Base-by-base conservation (phyloP, 1,140 invertebrate genomes). In the Nilaparvata lugens region DNA sequence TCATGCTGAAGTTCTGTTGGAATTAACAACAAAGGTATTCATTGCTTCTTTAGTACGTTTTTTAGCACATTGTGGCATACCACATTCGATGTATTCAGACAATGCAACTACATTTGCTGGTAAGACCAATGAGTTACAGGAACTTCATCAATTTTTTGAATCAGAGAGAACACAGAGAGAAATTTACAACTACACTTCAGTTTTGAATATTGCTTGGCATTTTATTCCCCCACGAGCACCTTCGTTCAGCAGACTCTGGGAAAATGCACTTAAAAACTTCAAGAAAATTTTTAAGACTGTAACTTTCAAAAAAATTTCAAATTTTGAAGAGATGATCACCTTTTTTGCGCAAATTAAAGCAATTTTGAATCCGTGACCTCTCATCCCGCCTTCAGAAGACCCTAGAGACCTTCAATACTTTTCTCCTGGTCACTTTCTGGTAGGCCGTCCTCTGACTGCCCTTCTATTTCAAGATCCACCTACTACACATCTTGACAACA, bases 1-100 rank as follows among this genome's bases (percentile, higher is more conserved):
- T 0, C 72, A 75, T 63, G 53, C 73, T 18, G 73, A 76, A 54
- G 56, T 72, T 0, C 67, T 74, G 0, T 48, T 18, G 19, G 66
- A 68, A 56, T 53, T 75, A 4, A 63, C 56, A 7, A 70, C 70
- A 3, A 64, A 67, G 5, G 60, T 38, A 21, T 73, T 70, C 56
- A 18, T 74, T 11, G 52, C 57, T 9, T 65, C 65, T 9, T 56
- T 72, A 1, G 55, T 59, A 28, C 23, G 69, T n/a, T 72, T 74
- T 51, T 62, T 71, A 9, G 52, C 65, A 0, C 45, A 69, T 51
- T 45, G 67, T 42, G 69, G 69, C 14, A 52, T 21, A 18, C 61
- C 65, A 16, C 7, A 14, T 2, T 28, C 56, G 1, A 45, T 74
- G 11, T 68, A 62, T 48, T 68, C 66, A 0, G 71, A 75, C 60